Evolutionary conservation across 1,140 invertebrate species (phyloP), one percentile per base, ranked within the genome.

Genomic region (Hormaphis cornu): DNA sequence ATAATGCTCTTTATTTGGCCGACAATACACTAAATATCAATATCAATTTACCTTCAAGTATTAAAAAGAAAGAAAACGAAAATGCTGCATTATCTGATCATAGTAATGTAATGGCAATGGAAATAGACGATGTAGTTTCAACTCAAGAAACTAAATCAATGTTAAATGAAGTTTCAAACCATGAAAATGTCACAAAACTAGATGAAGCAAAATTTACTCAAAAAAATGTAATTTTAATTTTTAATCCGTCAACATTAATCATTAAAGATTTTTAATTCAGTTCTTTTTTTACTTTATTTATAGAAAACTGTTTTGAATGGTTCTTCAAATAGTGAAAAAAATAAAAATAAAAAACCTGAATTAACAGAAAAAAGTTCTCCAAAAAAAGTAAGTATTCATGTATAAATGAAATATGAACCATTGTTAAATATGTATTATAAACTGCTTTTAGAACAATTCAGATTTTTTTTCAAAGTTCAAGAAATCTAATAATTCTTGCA

Each of bases 391-490:
- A 33, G 28, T 33, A 12, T 18, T 16, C 10, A n/a, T 28, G 2
- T 30, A 53, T 53, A 0, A 28, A n/a, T 9, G 9, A 28, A 22
- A 30, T 9, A 28, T 8, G 9, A 53, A 18, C n/a, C 2, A 30
- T 18, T n/a, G n/a, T n/a, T n/a, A n/a, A n/a, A n/a, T n/a, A n/a
- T n/a, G n/a, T n/a, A n/a, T n/a, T n/a, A n/a, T n/a, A n/a, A n/a
- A n/a, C n/a, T n/a, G 14, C 35, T 30, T 20, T 56, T 14, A 56
- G 54, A 12, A 1, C n/a, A 14, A 42, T 46, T 46, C 59, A 50
- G n/a, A 48, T 46, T 66, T 66, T 33, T 66, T 48, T 8, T 48
- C 18, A 14, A 48, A 66, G 7, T 66, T 66, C 3, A 48, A 66
- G 14, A 66, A 10, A 5, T 46, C 44, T 0, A 35, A 66, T 56